Evolutionary conservation across 2,797 vertebrate species (phyloP).

Genomic region (Avahi laniger): DNA sequence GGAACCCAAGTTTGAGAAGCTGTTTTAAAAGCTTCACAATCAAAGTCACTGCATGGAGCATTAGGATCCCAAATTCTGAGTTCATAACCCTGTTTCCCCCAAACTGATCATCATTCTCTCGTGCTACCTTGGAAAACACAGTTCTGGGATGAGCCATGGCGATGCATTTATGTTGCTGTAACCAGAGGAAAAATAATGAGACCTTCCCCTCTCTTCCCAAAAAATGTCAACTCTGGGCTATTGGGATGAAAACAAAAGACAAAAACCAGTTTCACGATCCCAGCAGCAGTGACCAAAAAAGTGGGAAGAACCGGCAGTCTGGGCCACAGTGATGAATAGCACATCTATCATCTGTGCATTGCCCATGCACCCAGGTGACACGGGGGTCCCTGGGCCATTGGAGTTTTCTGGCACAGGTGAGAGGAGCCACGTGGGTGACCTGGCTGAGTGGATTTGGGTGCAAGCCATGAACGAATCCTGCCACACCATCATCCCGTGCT

Average conservation of each 20-base stretch:
- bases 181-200: neutral
- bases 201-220: too few relatives aligned
- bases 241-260: neutral
- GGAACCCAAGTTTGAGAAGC: neutral
- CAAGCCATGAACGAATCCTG: neutral
- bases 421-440: neutral
- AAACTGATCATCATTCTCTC: neutral
- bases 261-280: neutral
- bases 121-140: neutral
- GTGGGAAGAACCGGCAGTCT: neutral
- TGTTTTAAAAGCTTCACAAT: neutral
- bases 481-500: neutral
- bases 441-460: neutral
- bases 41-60: neutral
- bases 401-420: neutral
- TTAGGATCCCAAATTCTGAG: neutral
- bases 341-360: rapidly evolving
- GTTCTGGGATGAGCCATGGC: neutral
- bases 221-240: neutral
- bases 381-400: neutral
- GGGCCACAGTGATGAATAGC: neutral
- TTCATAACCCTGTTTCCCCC: neutral
- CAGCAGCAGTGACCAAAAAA: neutral
- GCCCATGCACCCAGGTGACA: neutral
- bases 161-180: neutral